phyloP scores from a whole-genome alignment of 2,888 invertebrate species.

The Acronicta aceris region DNA sequence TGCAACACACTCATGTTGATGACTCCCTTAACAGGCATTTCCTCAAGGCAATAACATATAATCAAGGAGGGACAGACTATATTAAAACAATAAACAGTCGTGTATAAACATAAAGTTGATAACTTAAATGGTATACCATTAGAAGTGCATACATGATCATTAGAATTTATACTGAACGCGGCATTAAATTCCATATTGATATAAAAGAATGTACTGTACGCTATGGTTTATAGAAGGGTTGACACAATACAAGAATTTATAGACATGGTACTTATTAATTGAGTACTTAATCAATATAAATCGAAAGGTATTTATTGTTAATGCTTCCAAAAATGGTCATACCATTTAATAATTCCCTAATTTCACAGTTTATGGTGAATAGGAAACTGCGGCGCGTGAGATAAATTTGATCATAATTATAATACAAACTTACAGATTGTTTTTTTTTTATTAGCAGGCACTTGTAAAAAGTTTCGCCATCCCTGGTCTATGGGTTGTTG shows the following conservation, averaged over 20 bases:
- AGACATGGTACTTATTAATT: neutral
- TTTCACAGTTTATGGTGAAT: too few species aligned
- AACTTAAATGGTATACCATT: conserved; percentile 34
- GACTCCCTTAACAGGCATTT: conserved; percentile 28
- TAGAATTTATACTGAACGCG: conserved; percentile 46
- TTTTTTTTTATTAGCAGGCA: too few species aligned
- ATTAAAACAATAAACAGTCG: conserved; percentile 35
- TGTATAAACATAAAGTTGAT: conserved; percentile 38
- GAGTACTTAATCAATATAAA: neutral
- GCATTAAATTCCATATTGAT: conserved; percentile 45
- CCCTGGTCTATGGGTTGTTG: neutral
- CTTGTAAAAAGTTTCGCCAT: neutral
- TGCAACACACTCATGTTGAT: conserved; percentile 10
- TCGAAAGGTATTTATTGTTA: too few species aligned
- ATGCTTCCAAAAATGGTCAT: too few species aligned
- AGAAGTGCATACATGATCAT: conserved; percentile 36
- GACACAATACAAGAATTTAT: neutral
- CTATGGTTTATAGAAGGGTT: conserved; percentile 12
- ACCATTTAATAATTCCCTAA: too few species aligned
- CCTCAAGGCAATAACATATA: conserved; percentile 29
- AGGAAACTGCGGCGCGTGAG: neutral
- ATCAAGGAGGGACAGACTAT: conserved; percentile 31
- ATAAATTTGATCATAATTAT: too few species aligned
- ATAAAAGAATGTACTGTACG: conserved; percentile 50
- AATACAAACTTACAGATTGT: neutral